Conservation (phyloP, 2,113 vertebrate species). For the Stictonetta naevosa region DNA sequence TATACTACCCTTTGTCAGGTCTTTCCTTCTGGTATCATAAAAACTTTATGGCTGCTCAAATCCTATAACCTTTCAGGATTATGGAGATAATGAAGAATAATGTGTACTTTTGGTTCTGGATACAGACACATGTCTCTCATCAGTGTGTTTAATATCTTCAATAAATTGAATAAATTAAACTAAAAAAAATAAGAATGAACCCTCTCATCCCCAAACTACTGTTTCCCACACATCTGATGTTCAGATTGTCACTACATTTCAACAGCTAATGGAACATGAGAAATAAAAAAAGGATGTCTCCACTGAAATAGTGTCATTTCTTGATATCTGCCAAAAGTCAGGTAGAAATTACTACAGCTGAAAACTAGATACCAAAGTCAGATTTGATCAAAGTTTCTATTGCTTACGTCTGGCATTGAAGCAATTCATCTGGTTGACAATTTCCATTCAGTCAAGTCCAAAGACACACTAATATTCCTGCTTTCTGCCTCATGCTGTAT, state of each 20-base stretch:
- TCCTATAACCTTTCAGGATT: not conserved
- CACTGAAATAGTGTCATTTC: not conserved
- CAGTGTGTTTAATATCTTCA: not conserved
- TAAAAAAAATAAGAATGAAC: not conserved
- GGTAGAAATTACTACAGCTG: not conserved
- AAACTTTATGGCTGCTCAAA: not conserved
- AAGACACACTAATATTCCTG: not conserved
- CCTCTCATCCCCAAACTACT: rapidly evolving
- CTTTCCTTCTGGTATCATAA: not conserved
- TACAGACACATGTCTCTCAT: not conserved
- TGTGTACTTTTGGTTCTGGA: not conserved
- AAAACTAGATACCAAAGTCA: not conserved
- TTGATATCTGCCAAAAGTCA: not conserved
- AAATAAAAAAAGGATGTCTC: not conserved
- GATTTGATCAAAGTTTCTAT: not conserved
- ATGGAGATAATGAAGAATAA: not conserved
- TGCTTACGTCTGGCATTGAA: not conserved
- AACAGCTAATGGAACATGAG: not conserved
- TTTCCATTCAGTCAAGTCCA: not conserved
- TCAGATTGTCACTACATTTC: not conserved
- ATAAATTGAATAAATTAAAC: not conserved
- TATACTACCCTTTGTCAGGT: not conserved
- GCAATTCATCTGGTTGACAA: not conserved
- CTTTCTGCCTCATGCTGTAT: not conserved
- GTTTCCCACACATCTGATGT: not conserved